These are phyloP conservation scores for Metopia argyrocephala DNA, from an alignment of 2,888 invertebrate species.

Conservation along the genomic window DNA sequence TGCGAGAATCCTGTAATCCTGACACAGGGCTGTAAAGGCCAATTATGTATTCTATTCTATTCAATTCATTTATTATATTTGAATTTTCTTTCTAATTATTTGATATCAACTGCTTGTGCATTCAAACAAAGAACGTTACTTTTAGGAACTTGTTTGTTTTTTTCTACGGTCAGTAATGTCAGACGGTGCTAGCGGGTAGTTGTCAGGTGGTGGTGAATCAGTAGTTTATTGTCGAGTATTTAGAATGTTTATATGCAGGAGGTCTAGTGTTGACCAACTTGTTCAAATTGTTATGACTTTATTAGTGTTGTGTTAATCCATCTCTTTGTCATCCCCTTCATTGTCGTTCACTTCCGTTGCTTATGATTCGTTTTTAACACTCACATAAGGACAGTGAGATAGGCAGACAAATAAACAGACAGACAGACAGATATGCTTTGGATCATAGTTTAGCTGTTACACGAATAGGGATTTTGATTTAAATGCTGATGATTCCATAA, in stretches of 20 bases:
- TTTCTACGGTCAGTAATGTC: conserved; percentile 25
- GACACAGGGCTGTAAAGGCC: too few relatives aligned
- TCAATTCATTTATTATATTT: too few relatives aligned
- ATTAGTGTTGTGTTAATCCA: conserved; percentile 55
- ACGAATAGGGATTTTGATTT: not conserved
- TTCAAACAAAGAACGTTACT: conserved; percentile 7
- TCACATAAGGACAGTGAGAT: not conserved
- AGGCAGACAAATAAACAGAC: not conserved
- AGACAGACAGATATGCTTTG: conserved; percentile 17
- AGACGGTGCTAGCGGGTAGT: not conserved
- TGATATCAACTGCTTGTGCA: not conserved
- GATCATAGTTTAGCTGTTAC: conserved; percentile 11
- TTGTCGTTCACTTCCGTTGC: conserved; percentile 30
- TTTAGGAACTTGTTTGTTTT: conserved; percentile 12
- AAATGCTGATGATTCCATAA: conserved; percentile 17
- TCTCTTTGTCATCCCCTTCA: not conserved
- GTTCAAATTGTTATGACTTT: conserved; percentile 63
- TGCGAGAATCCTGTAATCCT: too few relatives aligned
- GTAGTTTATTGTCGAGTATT: conserved; percentile 56
- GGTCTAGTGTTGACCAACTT: conserved; percentile 62
- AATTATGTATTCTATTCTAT: too few relatives aligned
- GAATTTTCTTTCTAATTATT: not conserved
- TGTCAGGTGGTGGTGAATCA: conserved; percentile 22
- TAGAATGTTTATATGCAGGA: conserved; percentile 58
- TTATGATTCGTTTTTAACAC: conserved; percentile 25